Evolutionary conservation across 2,113 vertebrate species (phyloP), one percentile per base, ranked within the genome.

Genomic region (Synodontis membranacea): DNA sequence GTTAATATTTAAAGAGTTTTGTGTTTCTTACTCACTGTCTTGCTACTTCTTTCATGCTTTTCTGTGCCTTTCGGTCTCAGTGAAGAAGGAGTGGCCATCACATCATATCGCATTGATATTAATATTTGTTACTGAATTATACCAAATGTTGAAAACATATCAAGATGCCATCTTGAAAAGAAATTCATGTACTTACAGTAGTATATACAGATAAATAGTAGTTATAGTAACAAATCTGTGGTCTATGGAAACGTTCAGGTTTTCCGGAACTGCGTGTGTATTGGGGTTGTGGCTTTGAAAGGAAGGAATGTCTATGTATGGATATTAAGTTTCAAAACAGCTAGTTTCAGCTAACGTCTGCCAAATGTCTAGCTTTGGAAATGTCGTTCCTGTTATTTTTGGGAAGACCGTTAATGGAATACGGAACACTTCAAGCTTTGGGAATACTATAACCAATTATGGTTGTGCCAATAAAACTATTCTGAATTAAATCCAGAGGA

Each of bases 401-500:
- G 74, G 28, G 46, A 31, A 78, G 4, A 9, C 74, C 31, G 14
- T 50, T 76, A 76, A 76, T 50, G 46, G 28, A 19, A 19, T 31
- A 50, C 3, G n/a, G 46, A 78, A 17, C 15, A 5, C 25, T n/a
- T 46, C 39, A n/a, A 75, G 42, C 42, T 75, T 46, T 78, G 46
- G 46, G 74, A 78, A 80, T 58, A 42, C 14, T 25, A 6, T 14
- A 28, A 39, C 21, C 54, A 58, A 15, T 80, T 80, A 80, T 25
- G 19, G 17, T 7, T 10, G 1, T 12, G 17, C 31, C 48, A 56
- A 39, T 80, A 12, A 80, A 80, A 25, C 31, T 37, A 23, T 50
- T 80, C 25, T 54, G 50, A 37, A 56, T 80, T 21, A 56, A 56
- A 58, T 58, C 34, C 78, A 42, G 54, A 80, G 50, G 76, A 79